Evolutionary conservation across 2,113 vertebrate genomes (phyloP), one percentile per base, ranked within the genome.

Genomic region (Mandrillus leucophaeus): DNA sequence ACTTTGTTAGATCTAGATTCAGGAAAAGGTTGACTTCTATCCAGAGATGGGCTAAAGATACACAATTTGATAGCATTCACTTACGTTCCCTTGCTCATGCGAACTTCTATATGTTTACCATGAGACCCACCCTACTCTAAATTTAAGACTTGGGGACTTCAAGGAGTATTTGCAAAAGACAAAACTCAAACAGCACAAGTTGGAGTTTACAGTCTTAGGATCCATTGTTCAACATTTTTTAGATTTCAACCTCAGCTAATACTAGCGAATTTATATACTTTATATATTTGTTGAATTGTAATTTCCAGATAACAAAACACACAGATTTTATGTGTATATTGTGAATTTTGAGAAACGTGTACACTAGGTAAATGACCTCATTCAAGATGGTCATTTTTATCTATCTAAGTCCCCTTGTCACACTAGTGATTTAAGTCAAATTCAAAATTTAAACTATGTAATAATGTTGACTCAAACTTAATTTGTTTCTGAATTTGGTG

Each of bases 401-500:
- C 22, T 25, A 35, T 16, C 45, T 25, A 88, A 50, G 82, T 73
- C 59, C 14, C 57, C 22, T 94, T 78, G 55, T 89, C 64, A 86
- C 2, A 45, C 30, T 55, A 61, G 40, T 8, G 20, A 86, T 82
- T 70, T 76, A 95, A 90, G n/a, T 81, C 68, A 86, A 84, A 92
- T 75, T 91, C 0, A 88, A n/a, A 82, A 80, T 81, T 92, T 92
- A 82, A 66, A 72, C 17, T 68, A 45, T 57, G 10, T 93, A 50
- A 80, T 40, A 88, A 70, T 9, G 68, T 93, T 79, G 76, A 30
- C 50, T 92, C 80, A 94, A 52, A 88, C 13, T 93, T 66, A 48
- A 32, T 79, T 88, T 82, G 14, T 90, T 95, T 75, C 43, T 96
- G 84, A 94, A 75, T 95, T 61, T 94, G 50, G 12, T 92, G 4